Base-by-base conservation (phyloP, 2,888 invertebrate genomes). In the Patella pellucida region DNA sequence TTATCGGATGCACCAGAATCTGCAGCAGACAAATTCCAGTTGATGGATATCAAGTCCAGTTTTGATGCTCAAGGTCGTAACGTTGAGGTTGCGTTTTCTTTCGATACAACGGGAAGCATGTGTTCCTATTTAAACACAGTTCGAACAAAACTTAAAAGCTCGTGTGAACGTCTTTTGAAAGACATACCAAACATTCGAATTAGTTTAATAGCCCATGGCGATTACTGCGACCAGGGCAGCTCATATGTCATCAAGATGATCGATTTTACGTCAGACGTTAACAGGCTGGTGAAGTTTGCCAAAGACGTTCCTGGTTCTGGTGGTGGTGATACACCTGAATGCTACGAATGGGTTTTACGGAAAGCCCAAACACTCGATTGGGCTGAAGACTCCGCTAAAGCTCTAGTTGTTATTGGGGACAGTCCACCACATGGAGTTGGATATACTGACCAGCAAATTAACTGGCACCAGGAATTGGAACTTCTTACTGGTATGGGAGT, bases 61-160 rank as follows among this genome's bases (percentile, higher is more conserved):
- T 89, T 89, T 76, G 80, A 84, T 67, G 80, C 86, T 2, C 79
- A 73, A 14, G 87, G 87, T 9, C 75, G 79, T n/a, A 80, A 78
- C 11, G 85, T 89, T 2, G 89, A 89, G 54, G 87, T 89, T 0
- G 87, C 86, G 0, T 89, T 89, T 73, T 89, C 87, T n/a, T 89
- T 89, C 74, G 89, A 89, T 78, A 89, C 89, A 0, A 89, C 89
- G 0, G 89, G 89, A 9, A 89, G 89, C 76, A 89, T 89, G 89
- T 83, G 83, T 76, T 71, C 79, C 23, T 87, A 85, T 76, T 76
- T 89, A 1, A 51, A 68, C 4, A 75, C 79, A 81, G 89, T 89
- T 2, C 78, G 88, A 9, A 54, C 68, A 4, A 86, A 87, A 41
- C 77, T 88, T 16, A 74, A 80, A 15, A 83, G 85, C 23, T 83